Evolutionary conservation across 2,888 invertebrate genomes (phyloP), one percentile per base, ranked within the genome.

Genomic region (Volucella inflata): DNA sequence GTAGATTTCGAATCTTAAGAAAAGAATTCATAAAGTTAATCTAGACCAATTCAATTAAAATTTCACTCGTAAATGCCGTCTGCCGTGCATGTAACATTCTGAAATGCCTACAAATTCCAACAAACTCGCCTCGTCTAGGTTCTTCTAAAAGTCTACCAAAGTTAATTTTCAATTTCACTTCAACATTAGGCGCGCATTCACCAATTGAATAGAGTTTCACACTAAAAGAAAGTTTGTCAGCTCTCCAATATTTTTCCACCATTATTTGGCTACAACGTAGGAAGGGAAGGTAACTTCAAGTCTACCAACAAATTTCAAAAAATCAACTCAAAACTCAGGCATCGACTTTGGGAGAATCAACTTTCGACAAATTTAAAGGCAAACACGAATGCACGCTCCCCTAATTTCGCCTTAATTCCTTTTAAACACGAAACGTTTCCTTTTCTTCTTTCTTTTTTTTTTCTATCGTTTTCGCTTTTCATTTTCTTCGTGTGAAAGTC

Each of bases 381-480:
- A 84, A 79, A 84, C 83, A 79, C 79, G 72, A 77, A 82, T 77
- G 72, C 72, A 74, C 68, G 72, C 70, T 79, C 79, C 83, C 83
- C 79, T 75, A 75, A 79, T 79, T 72, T 60, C 65, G 64, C 74
- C 67, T 75, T 84, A 84, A 84, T 79, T 75, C 74, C 64, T 79
- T 65, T 71, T 74, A 65, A 79, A 59, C 83, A 84, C 83, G 79
- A 84, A 70, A 53, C 57, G 46, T 64, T 65, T 8, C 64, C 53
- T 79, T 68, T 62, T 40, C 51, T 42, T 67, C 48, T 17, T 17
- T 14, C 8, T 44, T 42, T 67, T 40, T 17, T 17, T 14, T 11
- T 44, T 17, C 59, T 16, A 50, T 50, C 50, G 50, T 16, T 17
- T 16, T 17, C 36, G n/a, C 6, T 36, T 14, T 44, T 42, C 51